Conservation (phyloP, 1,140 invertebrate genomes). For the Scaptomyza graminum region DNA sequence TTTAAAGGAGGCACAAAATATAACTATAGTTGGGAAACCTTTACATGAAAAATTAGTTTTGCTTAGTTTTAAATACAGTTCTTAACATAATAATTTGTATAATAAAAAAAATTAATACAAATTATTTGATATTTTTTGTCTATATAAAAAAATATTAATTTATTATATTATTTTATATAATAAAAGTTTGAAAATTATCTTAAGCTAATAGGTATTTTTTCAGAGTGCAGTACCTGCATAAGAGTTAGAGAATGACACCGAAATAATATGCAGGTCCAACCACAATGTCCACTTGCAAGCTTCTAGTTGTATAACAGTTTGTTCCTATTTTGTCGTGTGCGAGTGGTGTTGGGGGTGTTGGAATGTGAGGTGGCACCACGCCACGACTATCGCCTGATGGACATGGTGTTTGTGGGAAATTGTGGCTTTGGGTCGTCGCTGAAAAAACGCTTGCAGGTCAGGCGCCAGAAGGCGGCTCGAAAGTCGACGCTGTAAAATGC, state of each 20-base stretch:
- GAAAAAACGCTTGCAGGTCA: slow-evolving; percentile 87
- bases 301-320: not conserved
- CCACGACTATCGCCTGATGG: slow-evolving; percentile 75
- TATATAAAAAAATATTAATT: no score
- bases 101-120: no score
- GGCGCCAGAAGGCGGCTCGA: slow-evolving; percentile 91
- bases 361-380: slow-evolving; percentile 2
- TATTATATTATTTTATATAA: no score
- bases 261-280: slow-evolving; percentile 1
- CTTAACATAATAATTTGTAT: no score
- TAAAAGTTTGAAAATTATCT: no score
- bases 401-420: slow-evolving; percentile 81
- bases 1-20: no score
- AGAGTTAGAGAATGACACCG: not conserved
- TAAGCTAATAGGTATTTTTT: no score
- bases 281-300: not conserved
- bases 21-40: no score
- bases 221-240: not conserved
- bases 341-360: not conserved
- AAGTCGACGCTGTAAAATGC: slow-evolving; percentile 95
- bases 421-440: slow-evolving; percentile 73
- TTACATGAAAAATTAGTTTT: no score
- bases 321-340: not conserved
- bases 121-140: no score
- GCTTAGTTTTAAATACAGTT: not conserved